Conservation (phyloP, 2,113 vertebrate species). For the Motacilla alba region DNA sequence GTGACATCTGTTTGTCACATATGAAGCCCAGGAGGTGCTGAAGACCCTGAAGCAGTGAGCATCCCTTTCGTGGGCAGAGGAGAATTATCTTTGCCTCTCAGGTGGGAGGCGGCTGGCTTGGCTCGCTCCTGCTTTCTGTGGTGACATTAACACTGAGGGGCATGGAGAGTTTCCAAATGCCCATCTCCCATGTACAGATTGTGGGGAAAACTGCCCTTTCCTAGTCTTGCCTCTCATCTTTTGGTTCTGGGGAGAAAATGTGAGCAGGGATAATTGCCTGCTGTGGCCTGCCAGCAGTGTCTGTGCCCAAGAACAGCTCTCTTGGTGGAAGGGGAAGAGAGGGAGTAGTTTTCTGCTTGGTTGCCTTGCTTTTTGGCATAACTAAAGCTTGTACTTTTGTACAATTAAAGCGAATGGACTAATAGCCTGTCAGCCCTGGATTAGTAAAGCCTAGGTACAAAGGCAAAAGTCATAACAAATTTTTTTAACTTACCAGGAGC, state of each 20-base stretch:
- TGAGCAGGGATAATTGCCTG: not conserved
- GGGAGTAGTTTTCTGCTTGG: not conserved
- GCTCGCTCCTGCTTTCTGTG: not conserved
- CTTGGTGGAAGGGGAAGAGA: not conserved
- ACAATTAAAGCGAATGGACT: not conserved
- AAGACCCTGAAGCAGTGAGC: not conserved
- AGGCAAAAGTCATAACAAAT: not conserved
- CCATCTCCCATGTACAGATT: not conserved
- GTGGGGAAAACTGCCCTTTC: not conserved
- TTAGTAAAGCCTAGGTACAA: not conserved
- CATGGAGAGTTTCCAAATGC: not conserved
- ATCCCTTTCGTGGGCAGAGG: not conserved
- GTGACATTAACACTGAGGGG: not conserved
- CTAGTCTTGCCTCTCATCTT: fast-evolving
- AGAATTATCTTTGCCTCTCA: not conserved
- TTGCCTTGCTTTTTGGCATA: not conserved
- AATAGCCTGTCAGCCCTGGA: not conserved
- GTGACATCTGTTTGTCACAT: constrained; percentile 30
- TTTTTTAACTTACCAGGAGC: not conserved
- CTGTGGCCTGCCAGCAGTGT: not conserved
- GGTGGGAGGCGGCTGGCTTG: not conserved
- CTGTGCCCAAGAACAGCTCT: not conserved
- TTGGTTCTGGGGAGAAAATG: not conserved
- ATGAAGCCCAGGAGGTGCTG: not conserved
- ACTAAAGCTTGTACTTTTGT: not conserved